Base-by-base conservation (phyloP, 2,888 invertebrate species). In the Epirrita christyi region DNA sequence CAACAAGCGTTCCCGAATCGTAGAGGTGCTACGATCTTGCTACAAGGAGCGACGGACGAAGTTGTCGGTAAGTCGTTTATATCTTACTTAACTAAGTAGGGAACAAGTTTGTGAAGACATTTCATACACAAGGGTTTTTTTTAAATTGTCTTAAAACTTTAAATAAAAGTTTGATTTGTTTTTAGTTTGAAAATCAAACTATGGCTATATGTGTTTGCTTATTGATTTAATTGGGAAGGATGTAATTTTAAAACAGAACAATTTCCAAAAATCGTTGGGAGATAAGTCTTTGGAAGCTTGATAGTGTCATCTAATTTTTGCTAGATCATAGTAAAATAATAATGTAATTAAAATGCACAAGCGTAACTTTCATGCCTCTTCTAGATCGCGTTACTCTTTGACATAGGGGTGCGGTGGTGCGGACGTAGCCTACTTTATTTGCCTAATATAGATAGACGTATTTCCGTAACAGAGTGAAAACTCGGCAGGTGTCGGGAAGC, bases 401-500 rank as follows among this genome's bases (percentile, higher is more conserved):
- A 7, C 15, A 32, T 42, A 38, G 29, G 42, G 56, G 50, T 43
- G 61, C 44, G 51, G 56, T 45, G 50, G 45, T 42, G 47, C 52
- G 52, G 61, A 51, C 34, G 66, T 67, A 68, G 75, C 68, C 72
- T 62, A 76, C 75, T 78, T 78, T 78, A 72, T 76, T 69, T 72
- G 63, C 59, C 63, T 67, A 63, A 62, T 63, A 59, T 57, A 63
- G 59, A 80, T 56, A 60, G 62, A 80, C 75, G 75, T 76, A 80
- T 83, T 86, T 84, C 78, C 82, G 72, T 67, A 63, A 68, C 77
- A 71, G 76, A 82, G 78, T 84, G 81, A 81, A 83, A 83, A 81
- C 75, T 76, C 67, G 65, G 76, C 72, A 76, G 79, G 73, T 74
- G 79, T 77, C 76, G 72, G 75, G 80, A 82, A 82, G 80, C 71